Base-by-base conservation (phyloP, 2,113 vertebrate species). In the Amphiprion ocellaris region DNA sequence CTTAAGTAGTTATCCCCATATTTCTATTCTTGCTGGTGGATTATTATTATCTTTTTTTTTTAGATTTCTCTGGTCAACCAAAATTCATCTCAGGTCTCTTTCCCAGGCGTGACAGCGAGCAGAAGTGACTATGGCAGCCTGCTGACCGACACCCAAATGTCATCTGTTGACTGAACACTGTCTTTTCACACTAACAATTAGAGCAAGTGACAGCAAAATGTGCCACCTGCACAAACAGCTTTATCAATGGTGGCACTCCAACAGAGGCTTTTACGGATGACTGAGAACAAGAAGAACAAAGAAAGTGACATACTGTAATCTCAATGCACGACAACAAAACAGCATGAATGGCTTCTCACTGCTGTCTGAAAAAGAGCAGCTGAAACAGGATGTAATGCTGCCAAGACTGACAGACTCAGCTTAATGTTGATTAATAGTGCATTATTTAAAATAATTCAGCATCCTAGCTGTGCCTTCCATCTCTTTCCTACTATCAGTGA, bases 201-300 rank as follows among this genome's bases (percentile, higher is more conserved):
- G 58, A 79, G 47, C 44, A 21, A 66, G 77, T 44, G 83, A 83
- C 79, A 78, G 82, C 74, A 58, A 83, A 87, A 90, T 64, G 79
- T 60, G 78, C 79, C 84, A 92, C 85, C 91, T 90, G 88, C 75
- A 69, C 66, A 85, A 86, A 87, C 77, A 81, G 77, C 66, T 84
- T 87, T 50, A 89, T 90, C 81, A 85, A 59, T 30, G 65, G 67
- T 69, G 75, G 85, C 85, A 79, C 71, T 80, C 66, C 12, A 75
- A 77, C 77, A 56, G 71, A 73, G 33, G 74, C 71, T 83, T 92
- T 91, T 71, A 73, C 76, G 28, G 78, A 83, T 82, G 79, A 88
- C 83, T 87, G 89, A 65, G 68, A 73, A 87, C 73, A 75, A 63
- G 74, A 87, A 33, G 61, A 91, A 91, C 85, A 92, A 86, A 91